Base-by-base conservation (phyloP, 1,140 invertebrate species). In the Brachionus rubens region DNA sequence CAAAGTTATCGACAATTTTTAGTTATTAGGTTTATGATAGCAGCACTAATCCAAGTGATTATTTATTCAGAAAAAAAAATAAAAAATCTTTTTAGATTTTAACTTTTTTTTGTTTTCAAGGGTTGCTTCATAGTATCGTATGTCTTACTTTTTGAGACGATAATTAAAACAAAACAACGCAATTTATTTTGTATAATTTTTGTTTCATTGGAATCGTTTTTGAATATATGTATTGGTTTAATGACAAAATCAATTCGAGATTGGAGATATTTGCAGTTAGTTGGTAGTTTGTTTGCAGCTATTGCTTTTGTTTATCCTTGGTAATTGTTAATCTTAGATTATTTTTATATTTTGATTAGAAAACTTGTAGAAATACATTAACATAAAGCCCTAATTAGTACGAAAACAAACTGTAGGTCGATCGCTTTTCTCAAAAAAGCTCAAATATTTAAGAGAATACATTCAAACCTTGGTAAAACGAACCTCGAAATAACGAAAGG, bases 241-340 rank as follows among this genome's bases (percentile, higher is more conserved):
- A 50, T 72, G 46, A 36, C 46, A n/a, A 72, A 72, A 30, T 72
- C 19, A 1, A 40, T 72, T 12, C 21, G 26, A 19, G 68, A 72
- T 21, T 72, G 68, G 68, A 19, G 68, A 19, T 72, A 72, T 54
- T 19, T 72, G 26, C 68, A 72, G 19, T n/a, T 72, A 14, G 40
- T 36, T 40, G 68, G 68, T 16, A 72, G 68, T 52, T 24, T 72
- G 16, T n/a, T 72, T 10, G 46, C 46, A 0, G 26, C 68, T 28
- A 6, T 72, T 12, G 68, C 43, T 10, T 40, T 72, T 14, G 28
- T 72, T 21, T 72, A 72, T 52, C 68, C 68, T 19, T 72, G 68
- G 68, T 50, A 47, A 70, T 12, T 67, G 24, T 3, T 16, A 52
- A 21, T 21, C 7, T 52, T n/a, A n/a, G n/a, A n/a, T 52, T 21